Base-by-base conservation (phyloP, 2,113 vertebrate genomes). In the Aptenodytes forsteri region DNA sequence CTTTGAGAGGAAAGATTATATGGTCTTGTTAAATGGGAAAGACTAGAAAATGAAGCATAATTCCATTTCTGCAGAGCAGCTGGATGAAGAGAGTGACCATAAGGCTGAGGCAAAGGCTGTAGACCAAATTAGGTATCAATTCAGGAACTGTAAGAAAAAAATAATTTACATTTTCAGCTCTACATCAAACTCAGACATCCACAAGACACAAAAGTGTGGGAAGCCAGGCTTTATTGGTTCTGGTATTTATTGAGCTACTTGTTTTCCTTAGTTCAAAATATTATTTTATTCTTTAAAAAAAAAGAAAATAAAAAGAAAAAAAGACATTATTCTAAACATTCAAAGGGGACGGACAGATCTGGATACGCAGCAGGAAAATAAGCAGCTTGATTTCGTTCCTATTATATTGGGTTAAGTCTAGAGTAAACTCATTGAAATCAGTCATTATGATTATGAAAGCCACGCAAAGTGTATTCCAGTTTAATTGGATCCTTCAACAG, bases 401-500 rank as follows among this genome's bases (percentile, higher is more conserved):
- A 0, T 72, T 66, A 49, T 18, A 47, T 3, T n/a, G 40, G 44
- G n/a, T 75, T 62, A 95, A 88, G n/a, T 19, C 59, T 49, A 44
- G 76, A 84, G 40, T 22, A 78, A 94, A 89, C 11, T 77, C 85
- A 79, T 16, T 66, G 77, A 46, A 89, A 94, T 84, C 72, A 77
- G n/a, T 61, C 79, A 34, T 42, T 81, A 80, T 25, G 66, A 73
- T 64, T 72, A 86, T 25, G 47, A 93, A 66, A 94, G 26, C 70
- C 75, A 93, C 2, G 6, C 70, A 38, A 46, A 88, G 59, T 44
- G 50, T 47, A 86, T 80, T 89, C 87, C 81, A 77, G 38, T 93
- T 95, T 94, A 93, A 97, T 52, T 87, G 84, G 90, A 79, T 72
- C 83, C 81, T 83, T 77, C 86, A 69, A 25, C 49, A 83, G 70